Evolutionary conservation across 2,888 invertebrate species (phyloP).

Genomic region (Sinhomidia bicolor): DNA sequence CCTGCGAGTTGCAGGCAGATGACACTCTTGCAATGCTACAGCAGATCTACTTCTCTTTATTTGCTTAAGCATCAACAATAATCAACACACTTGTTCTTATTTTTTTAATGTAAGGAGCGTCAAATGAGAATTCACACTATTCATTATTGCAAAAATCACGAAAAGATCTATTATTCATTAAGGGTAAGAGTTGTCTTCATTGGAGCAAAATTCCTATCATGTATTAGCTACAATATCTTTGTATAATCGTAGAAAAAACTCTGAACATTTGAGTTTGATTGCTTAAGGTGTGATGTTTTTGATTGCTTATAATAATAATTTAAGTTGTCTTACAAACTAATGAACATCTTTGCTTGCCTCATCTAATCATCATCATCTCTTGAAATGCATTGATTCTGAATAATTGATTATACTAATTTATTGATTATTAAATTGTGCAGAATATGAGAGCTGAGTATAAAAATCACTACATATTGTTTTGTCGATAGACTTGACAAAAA

Average conservation of each 20-base stretch:
- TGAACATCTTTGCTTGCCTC: conserved; percentile 31
- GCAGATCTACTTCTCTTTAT: background rate
- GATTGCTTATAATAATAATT: conserved; percentile 42
- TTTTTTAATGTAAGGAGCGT: too few species aligned
- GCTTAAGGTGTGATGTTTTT: conserved; percentile 31
- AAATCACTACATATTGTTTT: background rate
- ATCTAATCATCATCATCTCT: background rate
- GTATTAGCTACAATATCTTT: background rate
- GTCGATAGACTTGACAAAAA: too few species aligned
- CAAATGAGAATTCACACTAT: too few species aligned
- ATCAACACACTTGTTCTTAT: too few species aligned
- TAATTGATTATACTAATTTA: background rate
- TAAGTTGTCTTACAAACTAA: conserved; percentile 18
- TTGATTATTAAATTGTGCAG: conserved; percentile 39
- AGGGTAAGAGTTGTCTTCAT: background rate
- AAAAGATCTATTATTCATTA: too few species aligned
- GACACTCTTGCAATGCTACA: background rate
- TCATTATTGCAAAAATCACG: too few species aligned
- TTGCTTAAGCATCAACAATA: background rate
- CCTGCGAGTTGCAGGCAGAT: background rate
- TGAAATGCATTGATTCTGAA: conserved; percentile 44
- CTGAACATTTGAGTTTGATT: conserved; percentile 24
- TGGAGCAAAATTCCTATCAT: conserved; percentile 5
- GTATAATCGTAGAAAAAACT: conserved; percentile 20
- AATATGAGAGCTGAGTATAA: background rate